phyloP scores from a whole-genome alignment of 2,888 invertebrate species.

The Aphodius granarius region DNA sequence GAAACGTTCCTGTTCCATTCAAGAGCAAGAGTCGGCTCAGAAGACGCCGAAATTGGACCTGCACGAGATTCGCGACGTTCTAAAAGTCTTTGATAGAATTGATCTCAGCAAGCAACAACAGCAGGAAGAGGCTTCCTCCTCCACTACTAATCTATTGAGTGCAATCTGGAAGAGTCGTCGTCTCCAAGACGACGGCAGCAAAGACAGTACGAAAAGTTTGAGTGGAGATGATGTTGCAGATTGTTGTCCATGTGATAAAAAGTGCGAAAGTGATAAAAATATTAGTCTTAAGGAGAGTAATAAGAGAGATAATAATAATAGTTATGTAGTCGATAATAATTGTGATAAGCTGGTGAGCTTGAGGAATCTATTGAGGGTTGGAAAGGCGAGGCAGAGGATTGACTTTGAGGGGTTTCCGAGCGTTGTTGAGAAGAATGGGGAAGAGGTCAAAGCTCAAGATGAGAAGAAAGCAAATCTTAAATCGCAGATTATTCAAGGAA shows the following conservation, averaged over 20 bases:
- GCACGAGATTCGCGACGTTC: conserved; percentile 53
- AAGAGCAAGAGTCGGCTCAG: conserved; percentile 30
- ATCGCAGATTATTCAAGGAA: conserved; percentile 16
- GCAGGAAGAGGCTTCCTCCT: conserved; percentile 13
- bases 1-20: conserved; percentile 32
- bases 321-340: not conserved
- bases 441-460: not conserved
- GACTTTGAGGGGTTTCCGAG: conserved; percentile 43
- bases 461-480: conserved; percentile 8
- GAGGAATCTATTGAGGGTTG: conserved; percentile 22
- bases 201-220: conserved; percentile 25
- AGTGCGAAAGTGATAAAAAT: conserved; percentile 51
- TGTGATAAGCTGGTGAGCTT: conserved; percentile 10
- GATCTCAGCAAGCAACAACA: conserved; percentile 45
- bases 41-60: conserved; percentile 50
- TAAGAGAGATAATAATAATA: conserved; percentile 3
- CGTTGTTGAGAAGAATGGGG: conserved; percentile 4
- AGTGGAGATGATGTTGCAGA: conserved; percentile 25
- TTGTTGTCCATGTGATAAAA: conserved; percentile 47
- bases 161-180: conserved; percentile 50
- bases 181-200: conserved; percentile 28
- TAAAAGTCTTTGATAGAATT: conserved; percentile 50
- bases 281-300: conserved; percentile 52
- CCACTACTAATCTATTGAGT: conserved; percentile 43
- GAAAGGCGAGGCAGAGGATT: conserved; percentile 44